These are phyloP conservation scores for Diadumene lineata DNA, from an alignment of 92 coral and sea anemone genomes.

Conservation along the genomic window DNA sequence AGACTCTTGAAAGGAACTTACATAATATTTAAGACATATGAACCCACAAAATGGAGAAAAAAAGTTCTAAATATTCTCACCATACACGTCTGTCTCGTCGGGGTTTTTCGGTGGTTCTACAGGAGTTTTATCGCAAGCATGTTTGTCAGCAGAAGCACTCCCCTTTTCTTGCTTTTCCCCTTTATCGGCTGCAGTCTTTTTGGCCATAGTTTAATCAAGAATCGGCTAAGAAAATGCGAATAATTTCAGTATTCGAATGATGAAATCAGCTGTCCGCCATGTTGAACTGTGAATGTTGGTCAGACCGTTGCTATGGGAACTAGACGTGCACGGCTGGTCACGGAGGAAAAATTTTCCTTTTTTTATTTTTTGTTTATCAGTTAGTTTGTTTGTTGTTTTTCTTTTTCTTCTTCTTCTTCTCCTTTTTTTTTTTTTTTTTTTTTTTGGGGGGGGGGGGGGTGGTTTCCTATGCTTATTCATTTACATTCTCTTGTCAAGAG, in stretches of 20 bases:
- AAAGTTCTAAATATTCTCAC: conserved; percentile 18
- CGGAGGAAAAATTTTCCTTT: too few species aligned
- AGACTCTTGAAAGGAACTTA: background rate
- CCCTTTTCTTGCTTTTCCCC: conserved; percentile 64
- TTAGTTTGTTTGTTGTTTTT: too few species aligned
- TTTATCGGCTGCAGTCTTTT: conserved; percentile 68
- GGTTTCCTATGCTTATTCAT: too few species aligned
- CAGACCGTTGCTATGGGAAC: background rate
- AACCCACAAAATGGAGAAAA: conserved; percentile 25
- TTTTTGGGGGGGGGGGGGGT: too few species aligned
- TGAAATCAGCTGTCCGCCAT: conserved; percentile 2
- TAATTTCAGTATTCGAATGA: background rate
- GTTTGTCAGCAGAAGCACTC: conserved; percentile 72
- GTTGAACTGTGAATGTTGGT: background rate
- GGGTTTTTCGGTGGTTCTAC: conserved; percentile 59
- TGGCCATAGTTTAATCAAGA: conserved; percentile 53
- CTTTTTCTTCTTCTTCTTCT: too few species aligned
- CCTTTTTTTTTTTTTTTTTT: too few species aligned
- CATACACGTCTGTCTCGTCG: conserved; percentile 49
- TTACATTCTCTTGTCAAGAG: too few species aligned
- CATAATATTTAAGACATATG: background rate
- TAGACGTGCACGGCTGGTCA: too few species aligned
- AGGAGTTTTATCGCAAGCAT: conserved; percentile 77
- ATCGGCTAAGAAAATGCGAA: background rate
- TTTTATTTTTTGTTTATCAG: too few species aligned